These are phyloP conservation scores for Paracanthobrama guichenoti DNA, from an alignment of 2,113 vertebrate species.

Conservation along the genomic window DNA sequence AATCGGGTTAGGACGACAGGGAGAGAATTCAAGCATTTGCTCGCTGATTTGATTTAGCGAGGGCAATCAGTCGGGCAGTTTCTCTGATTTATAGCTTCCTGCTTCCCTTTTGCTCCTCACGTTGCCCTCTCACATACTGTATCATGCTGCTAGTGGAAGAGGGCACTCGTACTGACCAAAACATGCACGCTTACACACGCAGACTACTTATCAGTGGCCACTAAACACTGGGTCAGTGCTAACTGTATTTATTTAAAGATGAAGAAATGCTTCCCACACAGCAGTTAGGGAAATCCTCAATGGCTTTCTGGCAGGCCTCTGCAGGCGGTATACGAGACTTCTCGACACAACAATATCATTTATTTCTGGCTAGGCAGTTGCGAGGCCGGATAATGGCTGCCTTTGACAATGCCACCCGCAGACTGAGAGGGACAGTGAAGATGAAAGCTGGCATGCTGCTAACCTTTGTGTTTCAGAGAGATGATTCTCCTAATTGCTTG, in stretches of 20 bases:
- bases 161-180: slow-evolving; percentile 78
- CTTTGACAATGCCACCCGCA: slow-evolving; percentile 58
- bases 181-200: slow-evolving; percentile 61
- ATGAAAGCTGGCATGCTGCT: slow-evolving; percentile 56
- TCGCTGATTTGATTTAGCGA: slow-evolving; percentile 88
- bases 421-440: background rate
- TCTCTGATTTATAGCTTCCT: slow-evolving; percentile 95
- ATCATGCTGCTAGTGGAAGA: slow-evolving; percentile 57
- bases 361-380: slow-evolving; percentile 41
- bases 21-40: slow-evolving; percentile 85
- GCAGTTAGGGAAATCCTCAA: slow-evolving; percentile 88
- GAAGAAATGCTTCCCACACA: slow-evolving; percentile 81
- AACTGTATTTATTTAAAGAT: slow-evolving; percentile 92
- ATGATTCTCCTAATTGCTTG: slow-evolving; percentile 48
- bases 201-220: slow-evolving; percentile 77
- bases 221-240: slow-evolving; percentile 80
- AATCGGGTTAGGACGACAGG: slow-evolving; percentile 88
- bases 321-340: slow-evolving; percentile 37
- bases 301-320: slow-evolving; percentile 72
- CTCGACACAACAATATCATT: slow-evolving; percentile 51
- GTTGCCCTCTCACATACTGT: slow-evolving; percentile 76
- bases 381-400: slow-evolving; percentile 32
- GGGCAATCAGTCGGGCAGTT: slow-evolving; percentile 86
- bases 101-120: slow-evolving; percentile 82
- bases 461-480: slow-evolving; percentile 40